A percentile compares a stretch with the other conserved stretches of the same genome.
phyloP scores from a whole-genome alignment of 2,888 invertebrate species.

The Hypena proboscidalis region DNA sequence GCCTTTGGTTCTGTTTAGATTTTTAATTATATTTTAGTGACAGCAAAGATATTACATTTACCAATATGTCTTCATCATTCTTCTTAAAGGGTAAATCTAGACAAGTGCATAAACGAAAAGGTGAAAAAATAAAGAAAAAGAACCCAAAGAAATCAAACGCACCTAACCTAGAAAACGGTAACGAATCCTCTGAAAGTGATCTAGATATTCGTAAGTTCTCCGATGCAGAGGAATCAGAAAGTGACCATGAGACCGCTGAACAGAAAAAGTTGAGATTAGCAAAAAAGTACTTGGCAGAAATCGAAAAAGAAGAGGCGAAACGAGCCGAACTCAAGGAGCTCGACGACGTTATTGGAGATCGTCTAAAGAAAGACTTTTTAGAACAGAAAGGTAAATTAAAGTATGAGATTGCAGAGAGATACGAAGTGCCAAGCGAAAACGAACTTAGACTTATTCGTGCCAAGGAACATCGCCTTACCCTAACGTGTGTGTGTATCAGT shows the following conservation, averaged over 20 bases:
- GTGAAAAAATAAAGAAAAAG: conserved; percentile 71
- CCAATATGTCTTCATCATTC: conserved; percentile 84
- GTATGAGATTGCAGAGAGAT: conserved; percentile 89
- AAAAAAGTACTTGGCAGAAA: conserved; percentile 94
- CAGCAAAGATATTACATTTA: conserved; percentile 7
- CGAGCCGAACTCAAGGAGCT: conserved; percentile 87
- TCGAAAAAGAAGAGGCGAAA: conserved; percentile 92
- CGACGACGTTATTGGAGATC: conserved; percentile 88
- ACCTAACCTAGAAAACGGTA: conserved; percentile 80
- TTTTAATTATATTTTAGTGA: conserved; percentile 6
- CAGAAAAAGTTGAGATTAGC: conserved; percentile 96
- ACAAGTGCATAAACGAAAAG: conserved; percentile 82
- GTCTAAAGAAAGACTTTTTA: conserved; percentile 93
- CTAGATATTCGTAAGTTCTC: conserved; percentile 86
- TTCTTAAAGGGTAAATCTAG: conserved; percentile 86
- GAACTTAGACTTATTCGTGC: conserved; percentile 86
- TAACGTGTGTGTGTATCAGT: conserved; percentile 93
- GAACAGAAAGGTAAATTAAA: conserved; percentile 94
- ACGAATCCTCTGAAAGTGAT: conserved; percentile 88
- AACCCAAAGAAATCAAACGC: conserved; percentile 65
- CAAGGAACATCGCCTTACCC: conserved; percentile 90
- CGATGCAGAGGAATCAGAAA: conserved; percentile 80
- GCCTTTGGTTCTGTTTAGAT: conserved; percentile 9
- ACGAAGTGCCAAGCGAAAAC: conserved; percentile 56
- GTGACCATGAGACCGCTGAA: conserved; percentile 93